phyloP scores from a whole-genome alignment of 2,888 invertebrate species.

The Tiliacea aurago region DNA sequence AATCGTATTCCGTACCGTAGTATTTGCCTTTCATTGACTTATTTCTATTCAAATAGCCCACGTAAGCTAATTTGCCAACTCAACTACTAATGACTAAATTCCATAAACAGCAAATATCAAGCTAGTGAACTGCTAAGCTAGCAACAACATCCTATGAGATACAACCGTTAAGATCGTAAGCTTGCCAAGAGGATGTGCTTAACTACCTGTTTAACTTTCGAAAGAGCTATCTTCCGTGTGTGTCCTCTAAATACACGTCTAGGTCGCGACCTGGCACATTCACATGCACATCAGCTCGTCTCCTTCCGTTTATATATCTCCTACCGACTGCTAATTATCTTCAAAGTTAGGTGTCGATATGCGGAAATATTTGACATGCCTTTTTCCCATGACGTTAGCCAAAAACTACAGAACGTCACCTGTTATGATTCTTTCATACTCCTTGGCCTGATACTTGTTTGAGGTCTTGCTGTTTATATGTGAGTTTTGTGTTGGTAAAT shows the following conservation, averaged over 20 bases:
- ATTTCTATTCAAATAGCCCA: background rate
- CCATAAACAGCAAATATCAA: background rate
- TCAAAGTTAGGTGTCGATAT: slow-evolving; percentile 5
- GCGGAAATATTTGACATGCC: background rate
- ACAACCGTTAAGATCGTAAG: slow-evolving; percentile 1
- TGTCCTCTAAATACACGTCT: slow-evolving; percentile 39
- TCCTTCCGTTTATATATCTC: slow-evolving; percentile 11
- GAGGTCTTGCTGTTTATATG: background rate
- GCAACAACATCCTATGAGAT: slow-evolving; percentile 1
- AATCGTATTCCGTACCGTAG: background rate
- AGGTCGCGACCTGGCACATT: slow-evolving; percentile 51
- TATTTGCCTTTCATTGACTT: background rate
- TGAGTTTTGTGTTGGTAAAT: background rate
- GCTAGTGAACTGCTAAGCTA: background rate
- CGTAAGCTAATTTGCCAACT: background rate
- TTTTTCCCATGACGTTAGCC: background rate
- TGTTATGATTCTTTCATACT: background rate
- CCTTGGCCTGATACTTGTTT: background rate
- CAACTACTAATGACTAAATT: no score
- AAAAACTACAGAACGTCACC: background rate
- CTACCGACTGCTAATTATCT: slow-evolving; percentile 1
- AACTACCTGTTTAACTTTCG: slow-evolving; percentile 56
- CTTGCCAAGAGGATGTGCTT: slow-evolving; percentile 48
- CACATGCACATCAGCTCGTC: slow-evolving; percentile 32
- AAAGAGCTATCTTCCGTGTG: slow-evolving; percentile 29